Evolutionary conservation across 2,888 invertebrate species (phyloP), one percentile per base, ranked within the genome.

Genomic region (Congeria kusceri): DNA sequence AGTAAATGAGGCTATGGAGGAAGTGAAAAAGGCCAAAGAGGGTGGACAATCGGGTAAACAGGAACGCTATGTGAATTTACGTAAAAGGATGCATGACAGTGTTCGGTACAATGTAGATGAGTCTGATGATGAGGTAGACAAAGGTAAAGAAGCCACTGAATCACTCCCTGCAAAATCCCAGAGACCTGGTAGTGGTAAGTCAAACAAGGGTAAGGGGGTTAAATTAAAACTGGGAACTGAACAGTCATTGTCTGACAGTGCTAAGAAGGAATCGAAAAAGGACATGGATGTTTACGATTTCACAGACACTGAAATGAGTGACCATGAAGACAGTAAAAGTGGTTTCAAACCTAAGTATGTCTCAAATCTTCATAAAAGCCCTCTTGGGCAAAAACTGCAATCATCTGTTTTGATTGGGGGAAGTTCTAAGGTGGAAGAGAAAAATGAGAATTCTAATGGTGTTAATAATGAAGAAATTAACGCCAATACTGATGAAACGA

Each of bases 341-440:
- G 72, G 72, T 23, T 80, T 80, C 62, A 80, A 80, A 57, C 80
- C 80, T 13, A 80, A 80, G 44, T 80, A 76, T 73, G 80, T 80
- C 1, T 76, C 72, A 29, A 80, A 80, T 66, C 53, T 80, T 29
- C 61, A 68, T 3, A 53, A 53, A 20, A 72, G 64, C 58, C 27
- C 61, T 5, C 64, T 75, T 67, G 70, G 79, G 18, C 63, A 61
- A 46, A 80, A 73, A 56, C 62, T 71, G 49, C 47, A 67, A 15
- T 71, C 77, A 23, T 80, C 76, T 66, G 69, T 73, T 18, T 69
- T 23, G 53, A 53, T 25, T 53, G 53, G 25, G 18, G 53, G 32
- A n/a, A 32, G 27, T 29, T 11, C 5, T 18, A 29, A 59, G 49
- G 39, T 23, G 27, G 68, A 61, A 49, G 58, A 57, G 9, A 25